Conservation (phyloP, 35 echinoderm and acorn worm genomes). For the Heliocidaris tuberculata region DNA sequence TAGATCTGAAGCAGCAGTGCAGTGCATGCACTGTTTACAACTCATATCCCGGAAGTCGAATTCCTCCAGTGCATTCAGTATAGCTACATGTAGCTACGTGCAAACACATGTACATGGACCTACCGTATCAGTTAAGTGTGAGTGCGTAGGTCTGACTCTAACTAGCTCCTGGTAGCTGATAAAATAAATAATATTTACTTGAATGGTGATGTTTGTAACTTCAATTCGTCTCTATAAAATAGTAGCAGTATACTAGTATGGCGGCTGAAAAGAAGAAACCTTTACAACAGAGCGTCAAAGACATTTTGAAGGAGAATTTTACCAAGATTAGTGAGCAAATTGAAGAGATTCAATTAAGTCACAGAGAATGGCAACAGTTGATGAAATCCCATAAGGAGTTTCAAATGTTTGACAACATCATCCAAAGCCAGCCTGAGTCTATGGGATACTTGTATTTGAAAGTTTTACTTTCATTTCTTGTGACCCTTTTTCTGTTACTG, state of each 20-base stretch:
- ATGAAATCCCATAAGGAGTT: constrained; percentile 26
- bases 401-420: background rate
- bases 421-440: background rate
- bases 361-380: constrained; percentile 37
- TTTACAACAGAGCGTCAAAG: background rate
- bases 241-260: background rate
- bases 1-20: too few species aligned
- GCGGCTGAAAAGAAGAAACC: background rate
- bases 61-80: too few species aligned
- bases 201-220: too few species aligned
- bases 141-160: too few species aligned
- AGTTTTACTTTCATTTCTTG: background rate
- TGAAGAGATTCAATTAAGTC: background rate
- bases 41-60: too few species aligned
- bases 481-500: background rate
- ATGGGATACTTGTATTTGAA: background rate
- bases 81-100: too few species aligned
- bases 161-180: too few species aligned
- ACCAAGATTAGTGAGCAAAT: constrained; percentile 25
- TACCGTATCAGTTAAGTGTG: too few species aligned
- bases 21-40: too few species aligned
- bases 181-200: too few species aligned
- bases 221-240: too few species aligned
- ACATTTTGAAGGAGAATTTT: constrained; percentile 18
- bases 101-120: too few species aligned